Percentiles rank a stretch among this genome's conserved stretches.
These are phyloP conservation scores for Anorthoa munda DNA, from an alignment of 2,888 invertebrate genomes.

Conservation along the genomic window DNA sequence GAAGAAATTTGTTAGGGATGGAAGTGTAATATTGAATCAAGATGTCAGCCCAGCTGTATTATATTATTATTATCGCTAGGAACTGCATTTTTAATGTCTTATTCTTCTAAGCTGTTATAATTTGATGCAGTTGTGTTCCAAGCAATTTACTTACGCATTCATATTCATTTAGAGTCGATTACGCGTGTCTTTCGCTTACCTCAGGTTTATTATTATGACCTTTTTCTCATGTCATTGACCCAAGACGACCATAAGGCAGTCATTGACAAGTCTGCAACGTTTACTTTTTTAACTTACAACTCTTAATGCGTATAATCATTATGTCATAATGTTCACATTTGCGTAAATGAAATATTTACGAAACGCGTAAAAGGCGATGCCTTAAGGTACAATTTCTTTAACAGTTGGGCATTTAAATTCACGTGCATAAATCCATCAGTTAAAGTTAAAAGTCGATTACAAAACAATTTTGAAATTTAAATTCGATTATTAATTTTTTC, in stretches of 20 bases:
- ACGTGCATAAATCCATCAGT: conserved; percentile 58
- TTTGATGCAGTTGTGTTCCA: background rate
- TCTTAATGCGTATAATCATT: conserved; percentile 51
- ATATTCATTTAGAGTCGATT: background rate
- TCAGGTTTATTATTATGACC: background rate
- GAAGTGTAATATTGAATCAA: conserved; percentile 26
- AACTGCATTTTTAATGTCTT: background rate
- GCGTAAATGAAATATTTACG: conserved; percentile 55
- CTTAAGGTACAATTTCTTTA: conserved; percentile 54
- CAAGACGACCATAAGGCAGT: conserved; percentile 8
- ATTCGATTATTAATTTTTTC: conserved; percentile 66
- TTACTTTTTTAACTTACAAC: conserved; percentile 26
- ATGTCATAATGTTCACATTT: conserved; percentile 52
- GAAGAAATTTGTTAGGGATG: conserved; percentile 2
- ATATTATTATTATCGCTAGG: background rate
- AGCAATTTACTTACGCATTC: background rate
- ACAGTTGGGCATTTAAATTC: conserved; percentile 52
- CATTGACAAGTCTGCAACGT: conserved; percentile 20
- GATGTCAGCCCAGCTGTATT: background rate
- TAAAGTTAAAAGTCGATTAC: conserved; percentile 66
- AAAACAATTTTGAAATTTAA: conserved; percentile 70
- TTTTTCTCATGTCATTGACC: conserved; percentile 1
- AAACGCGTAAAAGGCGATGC: conserved; percentile 49
- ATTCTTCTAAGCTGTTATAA: background rate
- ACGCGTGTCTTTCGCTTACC: background rate